Base-by-base conservation (phyloP, 2,113 vertebrate genomes). In the Brachyistius frenatus region DNA sequence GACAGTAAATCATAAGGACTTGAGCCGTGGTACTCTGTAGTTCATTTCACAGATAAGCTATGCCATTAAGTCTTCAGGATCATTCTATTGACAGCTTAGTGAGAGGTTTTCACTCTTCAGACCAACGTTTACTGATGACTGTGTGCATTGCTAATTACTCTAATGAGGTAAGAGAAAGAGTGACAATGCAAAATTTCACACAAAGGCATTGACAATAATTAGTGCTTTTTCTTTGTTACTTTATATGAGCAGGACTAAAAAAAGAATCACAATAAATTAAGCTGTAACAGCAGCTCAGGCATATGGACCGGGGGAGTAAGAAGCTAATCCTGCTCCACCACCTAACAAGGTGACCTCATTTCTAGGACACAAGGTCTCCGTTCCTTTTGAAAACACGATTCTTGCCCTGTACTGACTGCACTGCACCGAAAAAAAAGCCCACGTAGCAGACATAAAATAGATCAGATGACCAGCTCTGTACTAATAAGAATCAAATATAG, bases 261-360 rank as follows among this genome's bases (percentile, higher is more conserved):
- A 81, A 87, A 86, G 82, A 86, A 77, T 78, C 53, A 68, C 58
- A 56, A 83, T 81, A 84, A 88, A 88, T 80, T 84, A 86, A 89
- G 84, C 83, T 81, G 66, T 56, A 78, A 73, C 72, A 90, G 86
- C 84, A 89, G 91, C 78, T 80, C 84, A 88, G 89, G 92, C 93
- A 92, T 92, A 92, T 92, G 92, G 90, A 86, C 76, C 58, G 56
- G 46, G 78, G 87, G 81, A 86, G 85, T 91, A 93, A 92, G 90
- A 90, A 82, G 88, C 84, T 92, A 91, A 93, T 93, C 91, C 88
- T 86, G 75, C 84, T 87, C 76, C 65, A 56, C 75, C 79, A 86
- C 75, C 89, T 85, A 86, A 88, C 85, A 81, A 93, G 89, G 90
- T 93, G 88, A 90, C 93, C 93, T 92, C 86, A 78, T 91, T 91